phyloP scores from a whole-genome alignment of 1,140 invertebrate genomes.

The Bombus pyrosoma region DNA sequence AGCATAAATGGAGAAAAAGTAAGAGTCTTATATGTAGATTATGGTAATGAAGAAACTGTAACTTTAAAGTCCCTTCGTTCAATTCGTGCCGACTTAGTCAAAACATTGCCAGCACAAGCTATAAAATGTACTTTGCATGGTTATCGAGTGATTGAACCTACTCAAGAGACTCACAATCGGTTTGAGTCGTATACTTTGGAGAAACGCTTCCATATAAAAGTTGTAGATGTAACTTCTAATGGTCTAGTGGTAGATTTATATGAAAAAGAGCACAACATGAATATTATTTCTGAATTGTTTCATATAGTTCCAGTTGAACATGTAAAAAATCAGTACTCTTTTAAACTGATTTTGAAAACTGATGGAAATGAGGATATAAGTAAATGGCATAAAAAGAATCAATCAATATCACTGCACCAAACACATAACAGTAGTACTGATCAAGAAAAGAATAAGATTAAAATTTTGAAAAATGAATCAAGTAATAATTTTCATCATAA shows the following conservation, averaged over 20 bases:
- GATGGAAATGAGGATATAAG: slow-evolving; percentile 55
- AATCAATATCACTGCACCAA: slow-evolving; percentile 32
- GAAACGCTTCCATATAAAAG: slow-evolving; percentile 83
- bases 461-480: slow-evolving; percentile 69
- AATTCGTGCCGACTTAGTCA: slow-evolving; percentile 86
- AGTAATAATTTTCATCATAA: slow-evolving; percentile 61
- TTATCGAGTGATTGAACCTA: slow-evolving; percentile 79
- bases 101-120: slow-evolving; percentile 87
- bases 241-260: slow-evolving; percentile 82
- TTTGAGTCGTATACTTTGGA: slow-evolving; percentile 82
- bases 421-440: slow-evolving; percentile 10
- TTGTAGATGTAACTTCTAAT: slow-evolving; percentile 79
- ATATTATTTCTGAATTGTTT: slow-evolving; percentile 45
- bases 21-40: slow-evolving; percentile 88
- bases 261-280: slow-evolving; percentile 71
- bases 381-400: slow-evolving; percentile 51
- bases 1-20: slow-evolving; percentile 79
- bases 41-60: slow-evolving; percentile 88
- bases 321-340: slow-evolving; percentile 31
- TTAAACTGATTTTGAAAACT: slow-evolving; percentile 33
- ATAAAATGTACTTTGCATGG: slow-evolving; percentile 86
- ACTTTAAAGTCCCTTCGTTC: slow-evolving; percentile 83
- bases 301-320: not conserved
- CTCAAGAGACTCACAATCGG: slow-evolving; percentile 72
- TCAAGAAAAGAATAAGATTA: slow-evolving; percentile 52